Conservation (phyloP, 2,113 vertebrate species). For the Mionectes macconnelli region DNA sequence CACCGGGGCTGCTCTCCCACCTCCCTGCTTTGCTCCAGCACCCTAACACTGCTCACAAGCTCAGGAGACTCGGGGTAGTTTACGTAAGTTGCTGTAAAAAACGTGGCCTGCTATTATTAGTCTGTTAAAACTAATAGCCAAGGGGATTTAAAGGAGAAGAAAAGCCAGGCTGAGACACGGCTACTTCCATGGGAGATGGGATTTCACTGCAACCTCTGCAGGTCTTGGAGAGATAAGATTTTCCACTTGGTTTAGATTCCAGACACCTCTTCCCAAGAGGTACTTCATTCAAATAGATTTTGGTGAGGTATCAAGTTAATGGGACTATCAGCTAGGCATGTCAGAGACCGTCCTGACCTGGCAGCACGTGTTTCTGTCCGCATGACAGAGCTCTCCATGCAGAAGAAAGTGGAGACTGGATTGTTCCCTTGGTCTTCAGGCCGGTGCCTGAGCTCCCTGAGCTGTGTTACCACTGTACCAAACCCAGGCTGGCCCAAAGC, state of each 20-base stretch:
- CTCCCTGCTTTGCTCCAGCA: neutral
- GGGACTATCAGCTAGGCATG: neutral
- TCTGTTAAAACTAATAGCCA: constrained; percentile 26
- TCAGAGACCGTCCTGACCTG: neutral
- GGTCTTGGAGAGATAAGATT: neutral
- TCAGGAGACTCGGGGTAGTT: neutral
- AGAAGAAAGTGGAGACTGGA: neutral
- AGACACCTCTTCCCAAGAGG: neutral
- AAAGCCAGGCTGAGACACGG: neutral
- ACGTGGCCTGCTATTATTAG: constrained; percentile 14
- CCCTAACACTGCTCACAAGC: neutral
- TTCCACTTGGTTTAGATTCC: neutral
- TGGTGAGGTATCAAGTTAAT: neutral
- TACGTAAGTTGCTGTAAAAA: constrained; percentile 30
- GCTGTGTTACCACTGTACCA: neutral
- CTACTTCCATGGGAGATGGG: neutral
- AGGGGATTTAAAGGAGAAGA: constrained; percentile 17
- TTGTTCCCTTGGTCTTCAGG: neutral
- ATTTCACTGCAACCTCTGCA: neutral
- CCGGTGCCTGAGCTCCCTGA: neutral
- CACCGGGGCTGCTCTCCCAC: neutral
- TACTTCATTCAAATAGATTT: neutral
- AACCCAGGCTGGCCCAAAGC: neutral
- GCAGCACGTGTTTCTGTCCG: neutral
- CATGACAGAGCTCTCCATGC: neutral